Evolutionary conservation across 1,140 invertebrate genomes (phyloP), one percentile per base, ranked within the genome.

Genomic region (Tetragnatha versicolor): DNA sequence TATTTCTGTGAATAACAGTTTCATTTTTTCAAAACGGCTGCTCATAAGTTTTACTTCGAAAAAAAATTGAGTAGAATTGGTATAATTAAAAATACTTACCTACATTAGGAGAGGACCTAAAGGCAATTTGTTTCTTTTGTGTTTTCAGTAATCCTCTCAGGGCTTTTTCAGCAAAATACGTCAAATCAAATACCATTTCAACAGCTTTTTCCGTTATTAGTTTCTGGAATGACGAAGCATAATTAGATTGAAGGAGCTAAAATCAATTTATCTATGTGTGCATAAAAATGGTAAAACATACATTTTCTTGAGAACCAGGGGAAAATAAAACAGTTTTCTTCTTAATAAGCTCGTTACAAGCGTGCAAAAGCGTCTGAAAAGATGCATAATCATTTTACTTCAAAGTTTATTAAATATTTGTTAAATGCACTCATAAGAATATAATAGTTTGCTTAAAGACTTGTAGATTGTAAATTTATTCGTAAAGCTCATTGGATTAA

Each of bases 291-390:
- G 25, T 20, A 20, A 29, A 42, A 65, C 80, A 65, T 69, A 81
- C 80, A 63, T 81, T 81, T 68, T 76, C 78, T 73, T 79, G 68
- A 20, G 76, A 75, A 33, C 69, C 77, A 6, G 70, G 33, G 2
- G 80, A 3, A 61, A 81, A 81, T 17, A 51, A 31, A 4, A 81
- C 60, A n/a, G 47, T 63, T 69, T 65, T 79, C 49, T 55, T 68
- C 12, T 69, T 81, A 25, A 81, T 63, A n/a, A 81, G 37, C 37
- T 81, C 76, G 37, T 81, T 78, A 17, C 42, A 55, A 27, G 55
- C 42, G 37, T 78, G 49, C 31, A 79, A 42, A 17, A 81, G 42
- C 7, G 69, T 58, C 80, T 81, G 31, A 39, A 70, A 78, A n/a
- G n/a, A n/a, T n/a, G n/a, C n/a, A n/a, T n/a, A n/a, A n/a, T n/a